Conservation (phyloP, 2,797 vertebrate species). For the Lepidocolaptes lacrymiger region DNA sequence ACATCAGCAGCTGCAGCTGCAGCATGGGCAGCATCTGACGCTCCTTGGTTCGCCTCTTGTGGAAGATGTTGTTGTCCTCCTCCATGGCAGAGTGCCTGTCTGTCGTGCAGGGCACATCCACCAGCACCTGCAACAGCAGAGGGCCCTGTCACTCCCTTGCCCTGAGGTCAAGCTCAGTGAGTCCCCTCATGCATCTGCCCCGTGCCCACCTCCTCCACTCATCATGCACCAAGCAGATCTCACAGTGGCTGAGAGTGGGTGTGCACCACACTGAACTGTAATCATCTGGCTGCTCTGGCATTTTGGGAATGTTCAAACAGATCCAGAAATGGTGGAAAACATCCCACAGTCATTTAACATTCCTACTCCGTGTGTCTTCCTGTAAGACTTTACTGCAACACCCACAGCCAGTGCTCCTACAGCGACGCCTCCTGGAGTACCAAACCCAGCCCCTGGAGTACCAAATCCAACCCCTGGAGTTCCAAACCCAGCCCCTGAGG, state of each 20-base stretch:
- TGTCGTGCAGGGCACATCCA: conserved; percentile 94
- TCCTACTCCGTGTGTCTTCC: not conserved
- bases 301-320: not conserved
- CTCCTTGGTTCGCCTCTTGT: conserved; percentile 82
- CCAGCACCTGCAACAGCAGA: conserved; percentile 84
- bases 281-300: not conserved
- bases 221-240: not conserved
- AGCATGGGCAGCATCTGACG: conserved; percentile 88
- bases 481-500: not conserved
- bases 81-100: conserved; percentile 89
- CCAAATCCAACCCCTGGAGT: not conserved
- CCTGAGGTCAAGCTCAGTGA: not conserved
- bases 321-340: not conserved
- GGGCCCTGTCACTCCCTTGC: not conserved
- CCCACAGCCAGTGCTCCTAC: accelerated
- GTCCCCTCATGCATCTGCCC: not conserved
- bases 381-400: not conserved
- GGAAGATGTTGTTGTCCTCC: conserved; percentile 93
- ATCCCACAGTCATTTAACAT: accelerated
- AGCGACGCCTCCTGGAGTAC: accelerated
- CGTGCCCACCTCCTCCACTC: not conserved
- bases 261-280: not conserved
- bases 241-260: accelerated
- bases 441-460: not conserved
- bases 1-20: conserved; percentile 91